A percentile compares a stretch with the other conserved stretches of the same genome.
These are phyloP conservation scores for Genyomyrus donnyi DNA, from an alignment of 2,113 vertebrate species.

Conservation along the genomic window DNA sequence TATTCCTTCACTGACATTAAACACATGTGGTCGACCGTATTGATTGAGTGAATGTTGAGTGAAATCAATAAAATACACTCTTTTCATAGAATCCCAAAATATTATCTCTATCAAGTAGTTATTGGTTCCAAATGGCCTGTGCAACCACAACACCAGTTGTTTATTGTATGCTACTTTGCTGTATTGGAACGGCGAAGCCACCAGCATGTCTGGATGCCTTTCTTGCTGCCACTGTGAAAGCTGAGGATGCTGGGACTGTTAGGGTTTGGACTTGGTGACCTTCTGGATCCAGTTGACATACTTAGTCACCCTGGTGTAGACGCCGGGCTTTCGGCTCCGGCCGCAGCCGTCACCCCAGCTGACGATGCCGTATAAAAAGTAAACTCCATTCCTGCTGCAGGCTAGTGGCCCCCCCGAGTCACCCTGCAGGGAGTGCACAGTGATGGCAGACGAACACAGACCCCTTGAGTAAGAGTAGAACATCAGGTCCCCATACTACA, in stretches of 20 bases:
- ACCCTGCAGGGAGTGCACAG: slow-evolving; percentile 61
- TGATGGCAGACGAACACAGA: not conserved
- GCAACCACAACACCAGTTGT: not conserved
- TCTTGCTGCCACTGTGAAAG: slow-evolving; percentile 12
- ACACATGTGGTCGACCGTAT: not conserved
- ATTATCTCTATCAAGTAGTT: not conserved
- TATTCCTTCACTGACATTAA: not conserved
- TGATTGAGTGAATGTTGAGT: not conserved
- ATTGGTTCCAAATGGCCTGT: not conserved
- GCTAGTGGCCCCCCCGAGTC: slow-evolving; percentile 87
- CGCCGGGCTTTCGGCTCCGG: slow-evolving; percentile 69
- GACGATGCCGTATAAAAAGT: slow-evolving; percentile 81
- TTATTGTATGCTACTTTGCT: not conserved
- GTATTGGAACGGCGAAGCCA: not conserved
- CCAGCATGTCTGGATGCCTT: not conserved
- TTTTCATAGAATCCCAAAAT: not conserved
- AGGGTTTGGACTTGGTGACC: slow-evolving; percentile 48
- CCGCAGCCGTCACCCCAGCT: slow-evolving; percentile 92
- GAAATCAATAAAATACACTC: not conserved
- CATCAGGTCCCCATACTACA: no score
- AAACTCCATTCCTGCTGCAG: slow-evolving; percentile 64
- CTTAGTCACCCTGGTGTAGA: slow-evolving; percentile 80
- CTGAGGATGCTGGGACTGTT: not conserved
- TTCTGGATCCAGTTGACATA: slow-evolving; percentile 84
- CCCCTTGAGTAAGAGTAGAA: not conserved